Evolutionary conservation across 2,888 invertebrate species (phyloP).

Genomic region (Adelphocoris suturalis): DNA sequence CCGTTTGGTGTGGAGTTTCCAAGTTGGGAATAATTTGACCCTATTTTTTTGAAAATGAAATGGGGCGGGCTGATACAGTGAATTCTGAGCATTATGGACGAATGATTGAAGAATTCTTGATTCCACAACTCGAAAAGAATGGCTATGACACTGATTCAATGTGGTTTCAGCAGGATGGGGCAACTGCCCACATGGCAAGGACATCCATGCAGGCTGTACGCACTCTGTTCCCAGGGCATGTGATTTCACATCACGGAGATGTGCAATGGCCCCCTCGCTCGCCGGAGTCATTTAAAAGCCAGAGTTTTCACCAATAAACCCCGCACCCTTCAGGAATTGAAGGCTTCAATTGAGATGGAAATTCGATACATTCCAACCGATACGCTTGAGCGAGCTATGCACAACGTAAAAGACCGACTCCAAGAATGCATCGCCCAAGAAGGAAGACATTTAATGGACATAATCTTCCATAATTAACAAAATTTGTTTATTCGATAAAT

Average conservation of each 20-base stretch:
- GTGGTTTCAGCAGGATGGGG: slow-evolving; percentile 11
- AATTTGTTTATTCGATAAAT: not conserved
- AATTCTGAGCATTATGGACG: slow-evolving; percentile 60
- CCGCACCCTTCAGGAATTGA: slow-evolving; percentile 28
- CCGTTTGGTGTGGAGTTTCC: too few relatives aligned
- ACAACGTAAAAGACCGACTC: not conserved
- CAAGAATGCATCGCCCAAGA: slow-evolving; percentile 40
- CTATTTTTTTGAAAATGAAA: slow-evolving; percentile 41
- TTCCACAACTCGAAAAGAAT: slow-evolving; percentile 66
- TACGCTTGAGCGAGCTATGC: not conserved
- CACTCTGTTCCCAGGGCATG: slow-evolving; percentile 26
- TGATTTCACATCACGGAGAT: not conserved
- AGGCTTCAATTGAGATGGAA: slow-evolving; percentile 20
- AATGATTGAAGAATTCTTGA: slow-evolving; percentile 70
- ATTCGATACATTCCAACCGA: slow-evolving; percentile 15
- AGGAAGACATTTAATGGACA: slow-evolving; percentile 39
- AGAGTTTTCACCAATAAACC: slow-evolving; percentile 7
- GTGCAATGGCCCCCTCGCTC: not conserved
- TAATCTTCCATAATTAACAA: not conserved
- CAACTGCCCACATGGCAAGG: slow-evolving; percentile 5
- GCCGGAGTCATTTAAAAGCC: not conserved
- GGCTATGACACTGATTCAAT: slow-evolving; percentile 49
- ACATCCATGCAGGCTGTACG: not conserved
- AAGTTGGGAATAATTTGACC: slow-evolving; percentile 44
- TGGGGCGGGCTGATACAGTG: not conserved